Evolutionary conservation across 2,797 vertebrate genomes (phyloP).

Genomic region (Antennarius maculatus): DNA sequence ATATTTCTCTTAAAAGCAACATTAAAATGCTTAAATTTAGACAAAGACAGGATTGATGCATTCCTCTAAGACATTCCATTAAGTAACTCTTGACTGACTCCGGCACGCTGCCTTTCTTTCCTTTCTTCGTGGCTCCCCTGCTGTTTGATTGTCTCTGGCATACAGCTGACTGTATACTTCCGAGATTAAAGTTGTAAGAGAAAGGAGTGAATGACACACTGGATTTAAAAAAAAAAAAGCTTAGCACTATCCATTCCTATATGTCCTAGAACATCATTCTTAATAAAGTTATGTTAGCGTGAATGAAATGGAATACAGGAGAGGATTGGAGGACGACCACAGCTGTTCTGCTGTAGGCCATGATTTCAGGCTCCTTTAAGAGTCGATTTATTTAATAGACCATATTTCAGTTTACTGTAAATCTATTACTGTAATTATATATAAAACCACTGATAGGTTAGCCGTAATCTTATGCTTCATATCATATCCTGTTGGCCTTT

Average conservation of each 20-base stretch:
- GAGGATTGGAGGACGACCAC: constrained; percentile 6
- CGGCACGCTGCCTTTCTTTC: constrained; percentile 14
- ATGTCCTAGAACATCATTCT: constrained; percentile 38
- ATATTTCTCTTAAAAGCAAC: not conserved
- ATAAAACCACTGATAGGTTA: no score
- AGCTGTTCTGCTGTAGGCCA: no score
- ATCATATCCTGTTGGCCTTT: no score
- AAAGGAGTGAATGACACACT: constrained; percentile 40
- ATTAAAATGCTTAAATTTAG: constrained; percentile 17
- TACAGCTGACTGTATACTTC: constrained; percentile 28
- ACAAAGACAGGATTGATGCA: constrained; percentile 28
- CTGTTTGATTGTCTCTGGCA: constrained; percentile 27
- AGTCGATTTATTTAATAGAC: constrained; percentile 6
- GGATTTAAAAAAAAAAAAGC: constrained; percentile 46
- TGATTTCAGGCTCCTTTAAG: no score
- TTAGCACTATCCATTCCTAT: constrained; percentile 47
- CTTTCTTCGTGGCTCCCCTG: constrained; percentile 18
- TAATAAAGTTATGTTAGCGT: constrained; percentile 47
- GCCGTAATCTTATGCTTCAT: no score
- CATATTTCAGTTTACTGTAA: not conserved
- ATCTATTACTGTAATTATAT: no score
- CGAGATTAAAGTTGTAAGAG: constrained; percentile 27
- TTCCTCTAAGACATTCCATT: not conserved
- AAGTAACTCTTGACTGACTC: constrained; percentile 23
- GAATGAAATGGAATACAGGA: constrained; percentile 48